These are phyloP conservation scores for Romanogobio albipinnatus DNA, from an alignment of 2,113 vertebrate species.

Conservation along the genomic window DNA sequence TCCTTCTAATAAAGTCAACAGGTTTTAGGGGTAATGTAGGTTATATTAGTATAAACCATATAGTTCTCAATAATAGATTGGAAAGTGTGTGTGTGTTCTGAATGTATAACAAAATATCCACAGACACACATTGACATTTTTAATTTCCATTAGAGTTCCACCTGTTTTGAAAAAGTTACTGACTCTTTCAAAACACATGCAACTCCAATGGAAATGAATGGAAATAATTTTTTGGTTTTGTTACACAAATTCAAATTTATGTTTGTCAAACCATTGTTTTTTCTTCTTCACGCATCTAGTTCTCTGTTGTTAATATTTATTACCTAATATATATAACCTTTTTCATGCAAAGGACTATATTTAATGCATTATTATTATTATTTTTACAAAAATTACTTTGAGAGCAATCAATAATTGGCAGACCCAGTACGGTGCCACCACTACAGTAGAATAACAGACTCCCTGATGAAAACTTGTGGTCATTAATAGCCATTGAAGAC, in stretches of 20 bases:
- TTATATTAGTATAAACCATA: not conserved
- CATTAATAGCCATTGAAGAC: not conserved
- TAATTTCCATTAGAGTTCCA: not conserved
- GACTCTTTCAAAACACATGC: no score
- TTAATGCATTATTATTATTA: not conserved
- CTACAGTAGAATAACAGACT: not conserved
- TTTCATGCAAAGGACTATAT: not conserved
- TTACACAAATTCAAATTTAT: not conserved
- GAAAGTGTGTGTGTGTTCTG: not conserved
- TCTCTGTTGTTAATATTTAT: not conserved
- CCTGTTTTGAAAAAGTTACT: not conserved
- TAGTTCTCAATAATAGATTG: not conserved
- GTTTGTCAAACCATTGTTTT: not conserved
- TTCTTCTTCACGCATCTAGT: not conserved
- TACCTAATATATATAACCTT: no score
- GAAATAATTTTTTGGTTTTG: not conserved
- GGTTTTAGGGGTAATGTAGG: not conserved
- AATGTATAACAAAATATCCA: constrained; percentile 10
- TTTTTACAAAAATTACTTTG: no score
- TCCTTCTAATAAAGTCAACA: not conserved
- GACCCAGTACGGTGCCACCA: not conserved
- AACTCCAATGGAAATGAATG: no score
- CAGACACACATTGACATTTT: not conserved
- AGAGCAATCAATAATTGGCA: not conserved
- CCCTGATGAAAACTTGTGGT: not conserved